These are phyloP conservation scores for Heterotilapia buettikoferi DNA, from an alignment of 2,113 vertebrate genomes.

Conservation along the genomic window DNA sequence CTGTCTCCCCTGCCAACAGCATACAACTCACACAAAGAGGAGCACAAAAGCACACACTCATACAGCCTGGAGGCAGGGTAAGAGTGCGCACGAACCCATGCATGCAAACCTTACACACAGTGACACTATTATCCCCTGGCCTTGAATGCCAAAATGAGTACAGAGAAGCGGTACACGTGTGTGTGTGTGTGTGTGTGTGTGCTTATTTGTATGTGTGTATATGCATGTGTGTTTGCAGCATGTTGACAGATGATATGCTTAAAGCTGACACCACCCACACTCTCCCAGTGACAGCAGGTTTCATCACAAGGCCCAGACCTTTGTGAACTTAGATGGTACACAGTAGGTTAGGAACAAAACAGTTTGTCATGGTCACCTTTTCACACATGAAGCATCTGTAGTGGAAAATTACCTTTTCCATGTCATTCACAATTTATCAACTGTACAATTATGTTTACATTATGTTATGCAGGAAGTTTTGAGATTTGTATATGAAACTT, in stretches of 20 bases:
- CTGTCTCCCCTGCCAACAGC: conserved; percentile 41
- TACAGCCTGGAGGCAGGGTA: conserved; percentile 21
- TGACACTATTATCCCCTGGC: conserved; percentile 48
- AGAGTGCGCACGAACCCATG: background rate
- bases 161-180: background rate
- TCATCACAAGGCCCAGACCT: conserved; percentile 51
- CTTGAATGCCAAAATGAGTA: conserved; percentile 47
- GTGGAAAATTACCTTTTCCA: conserved; percentile 27
- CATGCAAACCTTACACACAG: conserved; percentile 38
- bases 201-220: background rate
- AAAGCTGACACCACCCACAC: conserved; percentile 57
- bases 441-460: background rate
- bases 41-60: conserved; percentile 4
- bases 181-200: background rate
- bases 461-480: background rate
- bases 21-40: conserved; percentile 3
- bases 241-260: conserved; percentile 55
- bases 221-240: background rate
- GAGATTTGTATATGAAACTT: background rate
- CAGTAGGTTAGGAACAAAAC: conserved; percentile 49
- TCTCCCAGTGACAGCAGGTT: conserved; percentile 50
- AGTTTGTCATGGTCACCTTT: conserved; percentile 41
- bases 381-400: conserved; percentile 9
- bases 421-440: conserved; percentile 10
- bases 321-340: conserved; percentile 33